Evolutionary conservation across 2,888 invertebrate species (phyloP), one percentile per base, ranked within the genome.

Genomic region (Trissolcus japonicus): DNA sequence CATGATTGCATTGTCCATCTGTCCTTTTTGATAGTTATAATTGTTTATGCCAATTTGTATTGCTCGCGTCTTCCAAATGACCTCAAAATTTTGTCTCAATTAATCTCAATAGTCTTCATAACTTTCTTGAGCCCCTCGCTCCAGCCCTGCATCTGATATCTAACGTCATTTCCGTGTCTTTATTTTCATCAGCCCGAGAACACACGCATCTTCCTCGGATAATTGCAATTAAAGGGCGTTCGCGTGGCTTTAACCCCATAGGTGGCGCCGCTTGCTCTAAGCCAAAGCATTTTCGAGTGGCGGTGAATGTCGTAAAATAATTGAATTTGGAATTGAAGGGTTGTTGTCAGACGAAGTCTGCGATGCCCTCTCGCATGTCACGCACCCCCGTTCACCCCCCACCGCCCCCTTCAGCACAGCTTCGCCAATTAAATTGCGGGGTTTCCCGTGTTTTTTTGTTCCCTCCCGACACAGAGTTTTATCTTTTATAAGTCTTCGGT

Each of bases 281-380:
- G 54, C 54, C 65, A 69, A 62, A 76, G 80, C 80, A 81, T 83
- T 82, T 83, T 82, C 81, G 62, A 82, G 80, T 61, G 72, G 2
- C 69, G 71, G 51, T 73, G 81, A 75, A 54, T 57, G 82, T 74
- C 74, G 72, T 79, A 77, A 84, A 88, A 87, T 88, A 88, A 88
- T 88, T 88, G 87, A 88, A 88, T 88, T 87, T 87, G 84, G 84
- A 35, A 87, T 85, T 84, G 85, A 84, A 84, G 86, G 83, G 84
- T 83, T 86, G 83, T 85, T 82, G 80, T 79, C 79, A 71, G 72
- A 74, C 75, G 56, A 72, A 72, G 79, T 72, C 79, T 71, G 61
- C 61, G 63, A 74, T 74, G 71, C 69, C 68, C 66, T 69, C 65
- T 63, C 67, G 62, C 78, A 63, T 59, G 54, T 63, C 73, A 63